Evolutionary conservation across 2,797 vertebrate species (phyloP).

Genomic region (Pteronotus mesoamericanus): DNA sequence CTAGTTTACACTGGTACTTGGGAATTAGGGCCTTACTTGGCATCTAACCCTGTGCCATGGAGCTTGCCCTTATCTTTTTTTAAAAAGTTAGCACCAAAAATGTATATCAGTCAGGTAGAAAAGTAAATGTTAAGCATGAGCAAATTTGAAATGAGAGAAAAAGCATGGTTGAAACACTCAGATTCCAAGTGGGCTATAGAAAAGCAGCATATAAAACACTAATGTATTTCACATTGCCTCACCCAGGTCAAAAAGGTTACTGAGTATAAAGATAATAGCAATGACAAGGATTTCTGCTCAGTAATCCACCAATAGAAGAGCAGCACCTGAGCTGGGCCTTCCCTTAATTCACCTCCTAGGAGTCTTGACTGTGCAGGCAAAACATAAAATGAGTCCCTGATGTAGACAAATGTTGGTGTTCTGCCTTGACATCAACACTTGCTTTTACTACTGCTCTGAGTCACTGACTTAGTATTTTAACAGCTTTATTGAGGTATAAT

Average conservation of each 20-base stretch:
- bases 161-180: neutral
- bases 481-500: neutral
- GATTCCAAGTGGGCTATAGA: neutral
- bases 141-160: slow-evolving; percentile 8
- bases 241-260: neutral
- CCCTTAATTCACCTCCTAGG: neutral
- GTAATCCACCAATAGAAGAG: too few species aligned
- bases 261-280: neutral
- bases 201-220: neutral
- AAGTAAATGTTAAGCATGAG: neutral
- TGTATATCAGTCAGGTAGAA: neutral
- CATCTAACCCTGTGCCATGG: neutral
- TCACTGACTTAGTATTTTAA: neutral
- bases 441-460: neutral
- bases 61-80: neutral
- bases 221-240: neutral
- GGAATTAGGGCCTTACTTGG: neutral
- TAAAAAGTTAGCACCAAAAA: neutral
- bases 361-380: neutral
- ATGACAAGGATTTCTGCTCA: neutral
- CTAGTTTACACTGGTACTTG: neutral
- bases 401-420: neutral
- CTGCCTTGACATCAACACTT: neutral
- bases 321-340: neutral
- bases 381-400: neutral